Conservation (phyloP, 37 sponge, comb jelly and placozoan genomes). For the Petrosia ficiformis region DNA sequence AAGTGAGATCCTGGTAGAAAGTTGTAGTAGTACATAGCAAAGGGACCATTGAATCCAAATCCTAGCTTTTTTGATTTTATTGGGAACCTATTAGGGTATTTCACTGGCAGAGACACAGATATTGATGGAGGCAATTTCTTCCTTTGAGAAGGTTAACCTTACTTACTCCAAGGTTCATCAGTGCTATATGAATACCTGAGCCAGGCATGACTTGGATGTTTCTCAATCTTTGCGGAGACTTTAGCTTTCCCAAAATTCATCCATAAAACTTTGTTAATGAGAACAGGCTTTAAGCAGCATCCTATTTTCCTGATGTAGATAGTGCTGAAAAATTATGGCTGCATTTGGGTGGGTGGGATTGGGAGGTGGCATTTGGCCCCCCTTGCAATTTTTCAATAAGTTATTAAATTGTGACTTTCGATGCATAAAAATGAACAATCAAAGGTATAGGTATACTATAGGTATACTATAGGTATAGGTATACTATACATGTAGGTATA, state of each 20-base stretch:
- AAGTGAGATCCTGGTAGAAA: too few species aligned
- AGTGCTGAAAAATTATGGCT: too few species aligned
- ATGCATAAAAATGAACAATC: too few species aligned
- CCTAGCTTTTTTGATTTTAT: conserved; percentile 41
- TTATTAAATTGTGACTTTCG: too few species aligned
- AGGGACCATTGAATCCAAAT: too few species aligned
- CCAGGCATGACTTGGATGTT: conserved; percentile 7
- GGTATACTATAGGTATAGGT: too few species aligned
- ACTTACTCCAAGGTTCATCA: conserved; percentile 4
- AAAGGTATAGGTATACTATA: too few species aligned
- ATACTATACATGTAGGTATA: too few species aligned
- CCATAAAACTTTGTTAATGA: background rate
- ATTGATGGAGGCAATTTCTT: conserved; percentile 22
- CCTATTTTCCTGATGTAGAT: conserved; percentile 8
- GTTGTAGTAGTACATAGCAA: too few species aligned
- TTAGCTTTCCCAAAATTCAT: background rate
- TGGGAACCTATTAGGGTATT: conserved; percentile 33
- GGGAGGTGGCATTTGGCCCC: too few species aligned
- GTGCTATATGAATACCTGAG: conserved; percentile 1
- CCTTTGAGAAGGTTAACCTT: conserved; percentile 31
- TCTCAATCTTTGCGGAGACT: background rate
- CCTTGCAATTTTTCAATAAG: too few species aligned
- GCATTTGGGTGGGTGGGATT: too few species aligned
- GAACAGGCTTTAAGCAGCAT: conserved; percentile 1
- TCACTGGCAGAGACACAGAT: conserved; percentile 1